Base-by-base conservation (phyloP, 2,888 invertebrate species). In the Liodrosophila aerea region DNA sequence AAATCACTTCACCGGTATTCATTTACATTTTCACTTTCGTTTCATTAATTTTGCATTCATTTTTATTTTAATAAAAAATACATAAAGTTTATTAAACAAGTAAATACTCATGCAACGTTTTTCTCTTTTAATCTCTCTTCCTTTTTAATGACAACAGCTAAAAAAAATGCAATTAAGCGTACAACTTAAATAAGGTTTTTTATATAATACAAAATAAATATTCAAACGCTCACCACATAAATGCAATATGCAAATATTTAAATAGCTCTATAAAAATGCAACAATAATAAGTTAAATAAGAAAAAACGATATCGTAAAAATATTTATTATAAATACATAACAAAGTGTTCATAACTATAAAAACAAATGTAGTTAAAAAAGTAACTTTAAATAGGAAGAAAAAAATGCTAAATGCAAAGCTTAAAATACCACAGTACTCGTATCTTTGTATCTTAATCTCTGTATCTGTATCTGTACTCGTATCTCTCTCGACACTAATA, bases 261-360 rank as follows among this genome's bases (percentile, higher is more conserved):
- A 73, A 81, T 45, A 60, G 54, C 49, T 51, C 34, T 22, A 45
- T 45, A 46, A 59, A 49, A 61, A 60, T n/a, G 30, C 50, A 47
- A 51, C 30, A 54, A 45, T 52, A 51, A 57, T 27, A 16, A 51
- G n/a, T n/a, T 44, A 30, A 47, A 43, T 51, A 45, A 9, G 29
- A 51, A 47, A 53, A 50, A 47, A 44, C 27, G 12, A 40, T n/a
- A 33, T 7, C 29, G 29, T 8, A 37, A 53, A 53, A 40, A 46
- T 11, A 39, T n/a, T n/a, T n/a, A n/a, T n/a, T 44, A 64, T 59
- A 54, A 44, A 31, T 33, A 46, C 31, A 69, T 66, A 73, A 66
- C 60, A 74, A 76, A 65, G 78, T 80, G 78, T 81, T 80, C 78
- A 78, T 72, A 73, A 65, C 41, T 67, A 58, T 72, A 54, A 72